Conservation (phyloP, 2,888 invertebrate species). For the Scotopteryx bipunctaria region DNA sequence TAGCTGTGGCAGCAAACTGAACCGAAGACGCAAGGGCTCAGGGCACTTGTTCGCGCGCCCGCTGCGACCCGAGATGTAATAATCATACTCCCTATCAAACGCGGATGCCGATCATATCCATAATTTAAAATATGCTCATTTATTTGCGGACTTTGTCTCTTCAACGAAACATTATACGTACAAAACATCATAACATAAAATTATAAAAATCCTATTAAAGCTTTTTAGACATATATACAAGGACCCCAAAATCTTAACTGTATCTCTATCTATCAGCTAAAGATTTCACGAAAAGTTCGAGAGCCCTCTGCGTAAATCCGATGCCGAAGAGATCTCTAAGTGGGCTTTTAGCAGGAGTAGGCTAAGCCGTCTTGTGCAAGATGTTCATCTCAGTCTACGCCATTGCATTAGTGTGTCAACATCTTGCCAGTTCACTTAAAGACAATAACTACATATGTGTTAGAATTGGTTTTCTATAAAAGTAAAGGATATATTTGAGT, state of each 20-base stretch:
- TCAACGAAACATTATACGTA: too few species aligned
- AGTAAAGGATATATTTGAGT: too few species aligned
- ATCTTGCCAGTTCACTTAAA: constrained; percentile 31
- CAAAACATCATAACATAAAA: too few species aligned
- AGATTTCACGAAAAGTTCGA: constrained; percentile 68
- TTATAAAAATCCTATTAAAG: too few species aligned
- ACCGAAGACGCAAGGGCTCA: constrained; percentile 49
- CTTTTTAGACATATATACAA: too few species aligned
- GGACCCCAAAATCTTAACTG: constrained; percentile 68
- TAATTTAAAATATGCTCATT: constrained; percentile 45
- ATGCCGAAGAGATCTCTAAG: constrained; percentile 77
- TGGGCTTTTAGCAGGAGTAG: constrained; percentile 81
- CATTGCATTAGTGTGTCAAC: constrained; percentile 50
- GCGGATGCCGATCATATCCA: constrained; percentile 41
- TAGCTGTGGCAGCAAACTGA: constrained; percentile 47
- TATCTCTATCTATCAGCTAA: constrained; percentile 59
- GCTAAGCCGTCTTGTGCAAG: constrained; percentile 78
- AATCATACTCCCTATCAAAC: constrained; percentile 48
- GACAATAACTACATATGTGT: constrained; percentile 17
- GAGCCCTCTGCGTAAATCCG: constrained; percentile 75
- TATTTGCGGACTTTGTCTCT: too few species aligned
- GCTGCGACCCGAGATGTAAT: constrained; percentile 44
- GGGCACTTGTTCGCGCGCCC: constrained; percentile 50
- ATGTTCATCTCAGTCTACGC: constrained; percentile 73
- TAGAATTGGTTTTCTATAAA: too few species aligned